Conservation (phyloP, 2,888 invertebrate genomes). For the Gortyna flavago region DNA sequence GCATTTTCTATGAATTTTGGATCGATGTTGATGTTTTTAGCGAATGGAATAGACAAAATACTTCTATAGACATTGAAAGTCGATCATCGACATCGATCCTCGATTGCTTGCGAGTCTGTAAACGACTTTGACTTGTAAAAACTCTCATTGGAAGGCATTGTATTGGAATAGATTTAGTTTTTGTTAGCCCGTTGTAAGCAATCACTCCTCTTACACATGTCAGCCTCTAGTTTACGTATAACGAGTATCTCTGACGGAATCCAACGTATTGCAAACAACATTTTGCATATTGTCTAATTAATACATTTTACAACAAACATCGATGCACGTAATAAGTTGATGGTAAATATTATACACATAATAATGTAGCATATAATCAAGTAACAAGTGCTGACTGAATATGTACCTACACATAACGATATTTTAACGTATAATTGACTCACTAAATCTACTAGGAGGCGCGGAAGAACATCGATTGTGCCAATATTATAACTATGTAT, state of each 20-base stretch:
- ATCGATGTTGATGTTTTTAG: conserved; percentile 27
- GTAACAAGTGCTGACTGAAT: conserved; percentile 72
- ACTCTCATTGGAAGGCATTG: conserved; percentile 56
- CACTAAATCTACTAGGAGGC: conserved; percentile 77
- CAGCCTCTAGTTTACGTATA: conserved; percentile 65
- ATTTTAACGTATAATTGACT: conserved; percentile 77
- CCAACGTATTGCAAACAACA: conserved; percentile 55
- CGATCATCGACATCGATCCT: conserved; percentile 27
- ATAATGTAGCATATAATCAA: conserved; percentile 65
- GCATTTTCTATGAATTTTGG: conserved; percentile 36
- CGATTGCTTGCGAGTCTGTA: conserved; percentile 33
- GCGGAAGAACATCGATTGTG: conserved; percentile 86
- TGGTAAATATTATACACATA: conserved; percentile 63
- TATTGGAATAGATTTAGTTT: conserved; percentile 48
- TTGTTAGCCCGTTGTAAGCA: conserved; percentile 47
- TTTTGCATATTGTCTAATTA: conserved; percentile 62
- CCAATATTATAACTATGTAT: conserved; percentile 71
- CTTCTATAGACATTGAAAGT: conserved; percentile 1
- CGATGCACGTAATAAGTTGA: conserved; percentile 58
- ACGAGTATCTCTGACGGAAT: conserved; percentile 64
- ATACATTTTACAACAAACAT: conserved; percentile 63
- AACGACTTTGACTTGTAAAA: conserved; percentile 49
- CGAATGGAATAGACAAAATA: conserved; percentile 35
- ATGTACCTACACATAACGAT: conserved; percentile 67
- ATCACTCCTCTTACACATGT: conserved; percentile 45